Conservation (phyloP, 2,113 vertebrate genomes). For the Epinephelus moara region DNA sequence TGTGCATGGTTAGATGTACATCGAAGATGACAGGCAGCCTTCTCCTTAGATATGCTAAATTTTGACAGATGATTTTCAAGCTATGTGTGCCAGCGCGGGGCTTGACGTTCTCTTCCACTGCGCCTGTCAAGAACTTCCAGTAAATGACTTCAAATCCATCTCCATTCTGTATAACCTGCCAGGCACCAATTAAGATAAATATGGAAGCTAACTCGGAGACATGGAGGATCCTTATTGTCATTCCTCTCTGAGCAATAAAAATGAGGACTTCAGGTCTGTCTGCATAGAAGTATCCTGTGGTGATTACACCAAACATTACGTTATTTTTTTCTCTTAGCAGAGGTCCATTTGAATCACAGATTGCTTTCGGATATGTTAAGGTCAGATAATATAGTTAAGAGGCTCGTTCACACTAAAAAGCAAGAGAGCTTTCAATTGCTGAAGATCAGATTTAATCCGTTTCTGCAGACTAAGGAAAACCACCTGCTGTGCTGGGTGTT, state of each 20-base stretch:
- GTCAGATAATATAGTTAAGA: constrained; percentile 16
- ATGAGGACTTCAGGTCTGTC: constrained; percentile 55
- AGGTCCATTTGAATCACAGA: constrained; percentile 19
- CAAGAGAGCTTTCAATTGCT: background rate
- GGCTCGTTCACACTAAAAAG: constrained; percentile 1
- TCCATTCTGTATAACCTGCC: constrained; percentile 79
- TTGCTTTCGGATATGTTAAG: constrained; percentile 1
- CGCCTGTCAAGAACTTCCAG: constrained; percentile 84
- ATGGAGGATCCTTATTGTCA: constrained; percentile 61
- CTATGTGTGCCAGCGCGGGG: constrained; percentile 70
- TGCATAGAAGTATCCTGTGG: constrained; percentile 23
- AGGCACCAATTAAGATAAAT: constrained; percentile 85
- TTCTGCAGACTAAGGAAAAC: constrained; percentile 21
- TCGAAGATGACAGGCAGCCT: constrained; percentile 88
- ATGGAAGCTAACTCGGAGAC: constrained; percentile 72
- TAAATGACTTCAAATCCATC: constrained; percentile 86
- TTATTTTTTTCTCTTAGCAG: background rate
- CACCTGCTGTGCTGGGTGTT: constrained; percentile 57
- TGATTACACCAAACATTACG: constrained; percentile 29
- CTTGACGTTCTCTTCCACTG: constrained; percentile 77
- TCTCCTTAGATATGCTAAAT: constrained; percentile 86
- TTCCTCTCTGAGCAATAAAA: constrained; percentile 65
- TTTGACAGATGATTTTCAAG: constrained; percentile 89
- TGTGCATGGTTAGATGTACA: constrained; percentile 83
- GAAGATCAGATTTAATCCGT: constrained; percentile 46